A percentile compares a stretch with the other conserved stretches of the same genome.
phyloP scores from a whole-genome alignment of 2,888 invertebrate genomes.

The Metellina segmentata region DNA sequence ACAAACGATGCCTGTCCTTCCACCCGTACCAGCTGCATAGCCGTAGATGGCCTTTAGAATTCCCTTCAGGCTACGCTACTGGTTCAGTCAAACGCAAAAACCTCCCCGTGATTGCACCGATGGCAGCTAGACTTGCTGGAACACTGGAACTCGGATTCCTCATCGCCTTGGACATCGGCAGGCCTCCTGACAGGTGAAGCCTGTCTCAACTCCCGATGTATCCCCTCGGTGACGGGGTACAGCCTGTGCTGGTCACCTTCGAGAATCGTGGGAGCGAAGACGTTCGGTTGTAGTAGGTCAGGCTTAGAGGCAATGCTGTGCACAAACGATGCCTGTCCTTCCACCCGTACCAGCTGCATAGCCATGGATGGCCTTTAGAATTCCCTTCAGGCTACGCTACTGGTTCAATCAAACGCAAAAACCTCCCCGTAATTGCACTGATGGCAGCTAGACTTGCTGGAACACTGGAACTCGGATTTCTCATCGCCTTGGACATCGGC shows the following conservation, averaged over 20 bases:
- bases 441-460: not conserved
- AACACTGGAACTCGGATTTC: not conserved
- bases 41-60: too few relatives aligned
- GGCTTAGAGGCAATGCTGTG: not conserved
- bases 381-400: too few relatives aligned
- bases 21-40: too few relatives aligned
- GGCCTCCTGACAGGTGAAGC: constrained; percentile 34
- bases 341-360: too few relatives aligned
- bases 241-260: not conserved
- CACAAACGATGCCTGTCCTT: not conserved
- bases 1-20: too few relatives aligned
- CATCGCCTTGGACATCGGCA: not conserved
- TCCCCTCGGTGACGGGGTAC: not conserved
- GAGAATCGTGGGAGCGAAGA: not conserved
- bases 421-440: not conserved
- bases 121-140: not conserved
- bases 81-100: too few relatives aligned
- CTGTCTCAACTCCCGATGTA: constrained; percentile 23
- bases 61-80: too few relatives aligned
- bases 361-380: too few relatives aligned
- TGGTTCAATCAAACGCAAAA: not conserved
- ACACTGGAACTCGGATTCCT: not conserved
- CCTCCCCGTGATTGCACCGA: not conserved
- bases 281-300: not conserved
- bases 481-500: not conserved